Base-by-base conservation (phyloP, 53 echinoderm and acorn worm species). In the Astropecten irregularis region DNA sequence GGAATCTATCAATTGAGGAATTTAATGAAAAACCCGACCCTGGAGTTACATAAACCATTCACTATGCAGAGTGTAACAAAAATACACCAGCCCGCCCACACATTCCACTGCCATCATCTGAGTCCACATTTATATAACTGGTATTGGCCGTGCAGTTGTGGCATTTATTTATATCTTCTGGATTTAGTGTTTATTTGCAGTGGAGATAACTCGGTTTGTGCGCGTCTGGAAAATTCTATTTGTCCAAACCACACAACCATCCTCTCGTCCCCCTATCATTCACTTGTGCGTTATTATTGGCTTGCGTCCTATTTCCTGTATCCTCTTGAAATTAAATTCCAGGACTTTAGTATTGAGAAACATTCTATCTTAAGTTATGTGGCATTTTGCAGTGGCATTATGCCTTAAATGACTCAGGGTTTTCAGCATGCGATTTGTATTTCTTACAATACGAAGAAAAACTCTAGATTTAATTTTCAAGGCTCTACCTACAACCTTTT, bases 171-270 rank as follows among this genome's bases (percentile, higher is more conserved):
- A 40, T 40, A 59, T 40, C 40, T n/a, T 40, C n/a, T 26, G 32
- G 25, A 23, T 20, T 29, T 31, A n/a, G 31, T 79, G 79, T 79
- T 79, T 79, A 79, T 79, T 79, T 79, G 60, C 32, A 7, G 30
- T 42, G 61, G 47, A 62, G 62, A 79, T 79, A 79, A 61, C 79
- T 79, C 11, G 32, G 46, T 60, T 67, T 59, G 61, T 10, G 40
- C 18, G 60, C 62, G n/a, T n/a, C n/a, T 23, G 42, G 57, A 29
- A 35, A 16, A 46, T 32, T 34, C 23, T 79, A 62, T 62, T 79
- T 62, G 40, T 60, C 61, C 63, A 62, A 49, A 19, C 10, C 25
- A 9, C 18, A 13, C 33, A n/a, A n/a, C n/a, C n/a, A n/a, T n/a
- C n/a, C n/a, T n/a, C n/a, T n/a, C n/a, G n/a, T n/a, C n/a, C n/a